A percentile compares a stretch with the other conserved stretches of the same genome.
Conservation (phyloP, 2,113 vertebrate species). For the Martes martes region DNA sequence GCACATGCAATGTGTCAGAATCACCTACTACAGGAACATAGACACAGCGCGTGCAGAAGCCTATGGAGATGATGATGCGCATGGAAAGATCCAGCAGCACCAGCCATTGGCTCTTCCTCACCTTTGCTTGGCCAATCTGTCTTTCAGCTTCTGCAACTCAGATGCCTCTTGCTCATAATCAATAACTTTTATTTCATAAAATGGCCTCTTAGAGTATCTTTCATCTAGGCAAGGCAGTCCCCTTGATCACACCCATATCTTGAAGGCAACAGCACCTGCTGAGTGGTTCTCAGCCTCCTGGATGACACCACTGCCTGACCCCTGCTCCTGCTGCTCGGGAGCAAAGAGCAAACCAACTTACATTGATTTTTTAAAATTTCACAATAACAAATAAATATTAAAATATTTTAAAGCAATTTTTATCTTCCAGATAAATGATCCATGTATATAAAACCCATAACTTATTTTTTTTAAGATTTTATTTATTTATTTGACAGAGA, state of each 20-base stretch:
- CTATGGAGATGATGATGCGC: fast-evolving
- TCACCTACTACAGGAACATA: not conserved
- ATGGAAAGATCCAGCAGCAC: not conserved
- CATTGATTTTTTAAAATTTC: not conserved
- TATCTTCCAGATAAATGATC: not conserved
- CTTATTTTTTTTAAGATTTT: not conserved
- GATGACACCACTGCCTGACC: not conserved
- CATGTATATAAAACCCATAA: not conserved
- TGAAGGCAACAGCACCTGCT: not conserved
- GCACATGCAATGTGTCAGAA: not conserved
- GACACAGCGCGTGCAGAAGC: fast-evolving
- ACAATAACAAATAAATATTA: not conserved
- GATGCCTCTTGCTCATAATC: not conserved
- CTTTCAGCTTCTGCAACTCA: not conserved
- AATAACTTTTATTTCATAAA: not conserved
- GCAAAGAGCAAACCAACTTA: not conserved
- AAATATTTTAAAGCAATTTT: not conserved
- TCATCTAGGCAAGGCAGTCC: not conserved
- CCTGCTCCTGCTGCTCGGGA: not conserved
- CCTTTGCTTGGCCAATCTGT: not conserved
- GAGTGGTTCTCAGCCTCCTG: not conserved
- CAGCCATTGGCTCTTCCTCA: not conserved
- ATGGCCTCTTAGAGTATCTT: not conserved
- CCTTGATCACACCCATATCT: not conserved
- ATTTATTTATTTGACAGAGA: too few relatives aligned